These are phyloP conservation scores for Drosophila pseudoananassae DNA, from an alignment of 1,140 invertebrate genomes.

Conservation along the genomic window DNA sequence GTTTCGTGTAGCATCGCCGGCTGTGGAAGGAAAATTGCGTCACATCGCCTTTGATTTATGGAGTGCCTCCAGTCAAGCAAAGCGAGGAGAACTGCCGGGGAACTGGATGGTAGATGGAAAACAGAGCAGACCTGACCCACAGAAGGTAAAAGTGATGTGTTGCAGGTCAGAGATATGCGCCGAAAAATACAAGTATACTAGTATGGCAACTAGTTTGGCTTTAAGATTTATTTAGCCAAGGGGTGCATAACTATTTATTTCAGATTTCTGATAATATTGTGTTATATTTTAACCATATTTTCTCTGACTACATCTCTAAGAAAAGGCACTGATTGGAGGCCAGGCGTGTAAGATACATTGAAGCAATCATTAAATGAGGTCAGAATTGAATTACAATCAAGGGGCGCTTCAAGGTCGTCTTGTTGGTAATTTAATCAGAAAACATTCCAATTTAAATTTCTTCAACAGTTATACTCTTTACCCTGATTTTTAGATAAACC, in stretches of 20 bases:
- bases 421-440: constrained; percentile 27
- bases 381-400: constrained; percentile 43
- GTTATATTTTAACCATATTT: neutral
- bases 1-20: constrained; percentile 40
- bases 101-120: neutral
- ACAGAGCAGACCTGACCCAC: constrained; percentile 17
- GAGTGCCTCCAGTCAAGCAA: constrained; percentile 32
- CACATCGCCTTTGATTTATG: constrained; percentile 61
- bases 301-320: neutral
- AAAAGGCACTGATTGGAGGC: constrained; percentile 27
- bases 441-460: constrained; percentile 4
- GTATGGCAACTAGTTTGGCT: neutral
- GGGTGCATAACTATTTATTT: neutral
- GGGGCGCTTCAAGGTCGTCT: constrained; percentile 19
- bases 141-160: constrained; percentile 16
- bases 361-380: constrained; percentile 40
- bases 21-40: constrained; percentile 49
- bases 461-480: constrained; percentile 13
- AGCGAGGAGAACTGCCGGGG: neutral
- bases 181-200: neutral
- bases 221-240: neutral
- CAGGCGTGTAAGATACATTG: constrained; percentile 21
- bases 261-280: neutral
- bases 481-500: constrained; percentile 19
- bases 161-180: constrained; percentile 23